A percentile compares a stretch with the other conserved stretches of the same genome.
Conservation (phyloP, 2,888 invertebrate genomes). For the Noctua pronuba region DNA sequence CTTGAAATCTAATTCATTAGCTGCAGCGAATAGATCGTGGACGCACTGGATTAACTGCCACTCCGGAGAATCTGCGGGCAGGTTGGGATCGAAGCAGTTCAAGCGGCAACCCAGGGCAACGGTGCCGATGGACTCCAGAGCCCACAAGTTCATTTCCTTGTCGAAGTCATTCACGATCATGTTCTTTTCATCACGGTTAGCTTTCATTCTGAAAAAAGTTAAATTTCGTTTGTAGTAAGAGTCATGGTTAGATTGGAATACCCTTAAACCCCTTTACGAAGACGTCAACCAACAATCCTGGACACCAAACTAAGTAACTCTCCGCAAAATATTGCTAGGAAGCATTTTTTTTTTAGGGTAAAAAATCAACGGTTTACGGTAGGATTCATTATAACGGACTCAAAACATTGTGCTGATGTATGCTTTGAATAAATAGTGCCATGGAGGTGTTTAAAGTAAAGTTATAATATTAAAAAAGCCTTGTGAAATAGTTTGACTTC, state of each 20-base stretch:
- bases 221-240: neutral
- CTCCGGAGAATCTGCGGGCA: constrained; percentile 79
- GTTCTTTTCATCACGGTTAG: constrained; percentile 85
- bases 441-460: neutral
- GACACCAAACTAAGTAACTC: neutral
- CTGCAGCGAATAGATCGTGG: constrained; percentile 74
- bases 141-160: constrained; percentile 91
- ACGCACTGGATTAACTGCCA: constrained; percentile 78
- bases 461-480: no score
- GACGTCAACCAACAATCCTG: neutral
- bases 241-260: neutral
- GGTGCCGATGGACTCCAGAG: constrained; percentile 89
- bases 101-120: constrained; percentile 83
- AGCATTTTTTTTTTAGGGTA: no score
- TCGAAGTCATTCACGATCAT: constrained; percentile 90
- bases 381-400: neutral
- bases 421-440: neutral
- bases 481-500: neutral
- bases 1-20: constrained; percentile 77
- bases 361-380: neutral
- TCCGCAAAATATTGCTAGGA: no score
- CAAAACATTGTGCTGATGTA: neutral
- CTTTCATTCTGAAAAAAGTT: constrained; percentile 85
- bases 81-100: constrained; percentile 78
- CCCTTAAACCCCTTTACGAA: neutral